Base-by-base conservation (phyloP, 2,888 invertebrate genomes). In the Ganaspis brasiliensis region DNA sequence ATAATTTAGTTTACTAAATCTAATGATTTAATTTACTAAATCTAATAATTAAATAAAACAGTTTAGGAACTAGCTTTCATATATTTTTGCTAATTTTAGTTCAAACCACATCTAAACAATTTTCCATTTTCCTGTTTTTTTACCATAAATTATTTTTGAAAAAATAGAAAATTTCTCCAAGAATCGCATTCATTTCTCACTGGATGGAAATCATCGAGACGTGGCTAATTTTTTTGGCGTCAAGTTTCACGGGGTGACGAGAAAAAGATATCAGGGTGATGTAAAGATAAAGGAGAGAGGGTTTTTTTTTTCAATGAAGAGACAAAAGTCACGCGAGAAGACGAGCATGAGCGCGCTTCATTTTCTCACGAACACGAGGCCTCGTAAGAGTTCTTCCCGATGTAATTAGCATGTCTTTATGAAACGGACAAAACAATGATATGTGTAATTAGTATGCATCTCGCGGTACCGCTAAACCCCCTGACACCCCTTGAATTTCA, bases 391-490 rank as follows among this genome's bases (percentile, higher is more conserved):
- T 88, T 85, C 88, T 89, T 90, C 86, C 87, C 89, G 89, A 89
- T 87, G 88, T 90, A 90, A 90, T 90, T 90, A 90, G 90, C 89
- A 88, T 86, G 87, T 89, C 89, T 90, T 89, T 87, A 86, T 85
- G 82, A 80, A 85, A 83, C 85, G 82, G 61, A 74, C 75, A 77
- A 82, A 82, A 90, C 88, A 90, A 90, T 90, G 79, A 77, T 77
- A 75, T 76, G 80, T 84, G 86, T 89, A 90, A 90, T 90, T 90
- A 90, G 88, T 89, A 89, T 88, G 86, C 84, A 79, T 79, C 77
- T 78, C 79, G 57, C 74, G 67, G 78, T 82, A 31, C 14, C 35
- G 24, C 63, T 6, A 5, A 71, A 35, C 61, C 52, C 73, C 70
- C 45, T 63, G 5, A 45, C 67, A 19, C 57, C 31, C 70, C 61